Evolutionary conservation across 92 coral and sea anemone genomes (phyloP), one percentile per base, ranked within the genome.

Genomic region (Phenganax subtilis): DNA sequence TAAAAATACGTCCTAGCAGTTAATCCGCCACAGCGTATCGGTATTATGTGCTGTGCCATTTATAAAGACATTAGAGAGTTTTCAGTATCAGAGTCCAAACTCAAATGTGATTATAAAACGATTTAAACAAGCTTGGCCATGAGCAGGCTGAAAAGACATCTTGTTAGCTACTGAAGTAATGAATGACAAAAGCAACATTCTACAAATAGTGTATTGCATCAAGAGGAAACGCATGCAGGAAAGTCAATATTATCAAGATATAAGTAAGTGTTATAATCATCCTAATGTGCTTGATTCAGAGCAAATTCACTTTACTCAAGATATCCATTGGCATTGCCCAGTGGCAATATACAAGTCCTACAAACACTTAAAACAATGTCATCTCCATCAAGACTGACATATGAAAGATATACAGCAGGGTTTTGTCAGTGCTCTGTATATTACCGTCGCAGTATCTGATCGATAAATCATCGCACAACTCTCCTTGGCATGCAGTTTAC

Each of bases 231-330:
- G 53, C 15, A 68, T 7, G 1, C 53, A 64, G 70, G 31, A 64
- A 30, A 1, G 30, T 8, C 10, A 68, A 68, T 68, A 12, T 20
- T 12, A 66, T 66, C 25, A 66, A 47, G 28, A 2, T 30, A 61
- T 14, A 66, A 66, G 72, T 66, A 68, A 30, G 54, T 68, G 73
- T 37, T 30, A 68, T 68, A 68, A 68, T 68, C 54, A 37, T 37
- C 47, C 47, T 53, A 68, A 8, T 68, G 51, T 66, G 15, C 0
- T 17, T 68, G 15, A 9, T 17, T 68, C n/a, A 51, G 14, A 68
- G 73, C 73, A 68, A 68, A 20, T 68, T 68, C 73, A 68, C 25
- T 61, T 17, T 14, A 0, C 15, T n/a, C 20, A 59, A 59, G 20
- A 14, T 59, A 59, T 59, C 7, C 20, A 14, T 6, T 10, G 15